Base-by-base conservation (phyloP, 2,888 invertebrate genomes). In the Ophioninae sp. region DNA sequence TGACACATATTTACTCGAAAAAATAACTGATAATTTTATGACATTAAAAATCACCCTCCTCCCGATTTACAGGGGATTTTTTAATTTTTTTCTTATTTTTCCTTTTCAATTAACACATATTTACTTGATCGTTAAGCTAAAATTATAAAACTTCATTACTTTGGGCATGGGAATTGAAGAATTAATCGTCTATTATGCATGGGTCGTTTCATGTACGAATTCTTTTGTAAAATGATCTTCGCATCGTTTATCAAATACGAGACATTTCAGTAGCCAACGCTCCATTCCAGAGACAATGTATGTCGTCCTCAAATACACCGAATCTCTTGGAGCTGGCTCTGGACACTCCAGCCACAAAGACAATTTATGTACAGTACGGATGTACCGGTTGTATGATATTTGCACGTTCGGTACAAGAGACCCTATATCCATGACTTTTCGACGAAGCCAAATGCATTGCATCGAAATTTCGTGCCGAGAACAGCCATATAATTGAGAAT, bases 401-500 rank as follows among this genome's bases (percentile, higher is more conserved):
- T 23, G 41, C 30, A 41, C n/a, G n/a, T 64, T 30, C 44, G 65
- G 10, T 41, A 74, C 56, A 44, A 44, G 64, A 7, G 59, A 6
- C 65, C 44, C 3, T 37, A 58, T 22, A 56, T 69, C 65, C 20
- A 30, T 64, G 68, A 56, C 20, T 78, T 71, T 82, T 23, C 79
- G 20, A 61, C 74, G 51, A 61, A 74, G 76, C 23, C 61, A 69
- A 61, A 80, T 58, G 22, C 39, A 41, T 23, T 13, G 30, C 58
- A 64, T n/a, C 61, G 65, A 59, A 69, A 71, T 30, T 80, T 77
- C 63, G 82, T 72, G 72, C 73, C 75, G 63, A 74, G 68, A 58
- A 79, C 74, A 83, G 74, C 59, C 58, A 61, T 79, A 67, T 83
- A 84, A 85, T 87, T 78, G 74, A 23, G 74, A 82, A 86, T 87